phyloP scores from a whole-genome alignment of 2,888 invertebrate species.

The Eustalomyia histrio region DNA sequence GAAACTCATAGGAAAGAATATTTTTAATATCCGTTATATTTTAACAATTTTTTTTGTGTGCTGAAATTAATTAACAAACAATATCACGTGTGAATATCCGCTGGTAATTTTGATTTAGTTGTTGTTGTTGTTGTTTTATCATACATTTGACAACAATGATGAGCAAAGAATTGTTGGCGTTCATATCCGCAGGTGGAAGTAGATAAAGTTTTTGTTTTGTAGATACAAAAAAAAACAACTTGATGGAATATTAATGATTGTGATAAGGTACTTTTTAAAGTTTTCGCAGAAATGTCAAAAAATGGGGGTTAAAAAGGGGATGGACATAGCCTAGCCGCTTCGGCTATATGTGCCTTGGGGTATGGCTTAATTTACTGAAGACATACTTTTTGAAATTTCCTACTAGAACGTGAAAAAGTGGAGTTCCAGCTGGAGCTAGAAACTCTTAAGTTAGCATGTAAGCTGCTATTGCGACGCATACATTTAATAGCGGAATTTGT shows the following conservation, averaged over 20 bases:
- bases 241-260: slow-evolving; percentile 19
- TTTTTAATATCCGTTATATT: slow-evolving; percentile 61
- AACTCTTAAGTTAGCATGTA: too few relatives aligned
- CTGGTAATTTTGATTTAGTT: slow-evolving; percentile 53
- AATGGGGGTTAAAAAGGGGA: too few relatives aligned
- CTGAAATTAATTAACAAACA: slow-evolving; percentile 72
- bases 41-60: slow-evolving; percentile 10
- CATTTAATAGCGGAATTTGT: too few relatives aligned
- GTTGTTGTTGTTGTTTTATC: slow-evolving; percentile 20
- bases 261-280: too few relatives aligned
- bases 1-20: slow-evolving; percentile 35
- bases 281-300: too few relatives aligned
- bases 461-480: too few relatives aligned
- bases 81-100: slow-evolving; percentile 77
- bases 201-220: slow-evolving; percentile 28
- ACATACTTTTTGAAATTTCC: too few relatives aligned
- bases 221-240: background rate
- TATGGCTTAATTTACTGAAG: too few relatives aligned
- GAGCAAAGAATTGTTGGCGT: slow-evolving; percentile 27
- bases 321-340: too few relatives aligned
- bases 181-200: slow-evolving; percentile 62
- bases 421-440: too few relatives aligned
- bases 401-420: too few relatives aligned
- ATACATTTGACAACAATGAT: slow-evolving; percentile 20
- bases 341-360: too few relatives aligned